Evolutionary conservation across 2,113 vertebrate genomes (phyloP), one percentile per base, ranked within the genome.

Genomic region (Corythoichthys haematopterus): DNA sequence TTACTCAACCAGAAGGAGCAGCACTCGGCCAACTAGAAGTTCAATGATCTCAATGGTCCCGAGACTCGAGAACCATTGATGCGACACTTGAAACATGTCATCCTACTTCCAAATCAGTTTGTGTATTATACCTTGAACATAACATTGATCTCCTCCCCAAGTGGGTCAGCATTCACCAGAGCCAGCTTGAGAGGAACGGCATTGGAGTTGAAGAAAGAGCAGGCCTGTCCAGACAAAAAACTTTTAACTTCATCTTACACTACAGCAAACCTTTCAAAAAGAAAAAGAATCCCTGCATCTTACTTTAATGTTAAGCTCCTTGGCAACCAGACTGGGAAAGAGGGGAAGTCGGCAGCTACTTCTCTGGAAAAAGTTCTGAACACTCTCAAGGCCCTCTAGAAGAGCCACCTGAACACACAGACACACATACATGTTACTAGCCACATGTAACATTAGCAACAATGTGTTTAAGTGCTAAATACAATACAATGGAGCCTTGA

Each of bases 161-260:
- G 77, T 0, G 94, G 95, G 85, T 99, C 97, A 48, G 94, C 93
- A 55, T 98, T 99, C 74, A 95, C 89, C 90, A 99, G 85, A 0
- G 94, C 90, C 68, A 99, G 78, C 89, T 96, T 98, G 56, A 99
- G 86, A 7, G 97, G 97, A 68, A 99, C 92, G 6, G 97, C 97
- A 65, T 98, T 99, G 78, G 97, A 99, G 89, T 91, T 99, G 92
- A 98, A 99, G 93, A 98, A 99, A n/a, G 97, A 99, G 79, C 97
- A 99, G 0, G 94, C 91, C 97, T 99, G 81, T 80, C 76, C 46
- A 69, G 33, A 77, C 55, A 78, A 37, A 76, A 38, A 77, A 10
- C 50, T 20, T 71, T 20, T 46, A 15, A 53, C 38, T 13, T 63
- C 16, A 64, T 62, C 14, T 48, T 33, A 52, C 33, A 36, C 35